A percentile compares a stretch with the other conserved stretches of the same genome.
Evolutionary conservation across 1,140 invertebrate species (phyloP).

Genomic region (Danaus plexippus): DNA sequence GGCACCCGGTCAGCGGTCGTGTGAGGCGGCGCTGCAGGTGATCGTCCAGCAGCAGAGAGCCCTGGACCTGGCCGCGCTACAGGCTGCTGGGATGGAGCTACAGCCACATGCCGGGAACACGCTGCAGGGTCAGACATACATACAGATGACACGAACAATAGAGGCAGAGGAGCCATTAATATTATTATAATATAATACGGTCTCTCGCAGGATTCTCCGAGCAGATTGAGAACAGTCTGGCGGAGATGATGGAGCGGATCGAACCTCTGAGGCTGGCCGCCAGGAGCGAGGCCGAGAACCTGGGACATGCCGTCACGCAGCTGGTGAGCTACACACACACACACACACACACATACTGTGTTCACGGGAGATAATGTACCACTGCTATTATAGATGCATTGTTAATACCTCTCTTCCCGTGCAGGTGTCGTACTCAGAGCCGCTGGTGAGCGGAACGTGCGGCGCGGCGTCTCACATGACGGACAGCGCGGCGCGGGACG

Average conservation of each 20-base stretch:
- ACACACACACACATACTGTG: too few relatives aligned
- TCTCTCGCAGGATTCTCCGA: constrained; percentile 78
- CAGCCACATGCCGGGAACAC: constrained; percentile 80
- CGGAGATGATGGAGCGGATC: constrained; percentile 84
- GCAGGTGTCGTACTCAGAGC: constrained; percentile 42
- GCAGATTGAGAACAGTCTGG: constrained; percentile 80
- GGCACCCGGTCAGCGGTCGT: constrained; percentile 95
- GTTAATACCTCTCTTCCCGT: neutral
- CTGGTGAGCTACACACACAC: constrained; percentile 72
- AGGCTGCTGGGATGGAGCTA: constrained; percentile 88
- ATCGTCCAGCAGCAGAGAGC: constrained; percentile 83
- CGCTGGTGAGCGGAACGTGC: constrained; percentile 85
- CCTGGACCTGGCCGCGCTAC: constrained; percentile 89
- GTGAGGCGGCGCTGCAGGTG: constrained; percentile 86
- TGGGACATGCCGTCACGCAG: constrained; percentile 90
- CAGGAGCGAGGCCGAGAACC: constrained; percentile 92
- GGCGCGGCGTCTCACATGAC: constrained; percentile 92
- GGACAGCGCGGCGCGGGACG: constrained; percentile 91
- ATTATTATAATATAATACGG: too few relatives aligned
- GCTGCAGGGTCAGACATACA: constrained; percentile 73
- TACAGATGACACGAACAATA: too few relatives aligned
- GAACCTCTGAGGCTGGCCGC: constrained; percentile 87
- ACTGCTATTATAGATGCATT: too few relatives aligned
- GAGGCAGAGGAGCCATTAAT: too few relatives aligned
- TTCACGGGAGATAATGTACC: too few relatives aligned